Evolutionary conservation across 2,797 vertebrate species (phyloP), one percentile per base, ranked within the genome.

Genomic region (Hemibagrus guttatus): DNA sequence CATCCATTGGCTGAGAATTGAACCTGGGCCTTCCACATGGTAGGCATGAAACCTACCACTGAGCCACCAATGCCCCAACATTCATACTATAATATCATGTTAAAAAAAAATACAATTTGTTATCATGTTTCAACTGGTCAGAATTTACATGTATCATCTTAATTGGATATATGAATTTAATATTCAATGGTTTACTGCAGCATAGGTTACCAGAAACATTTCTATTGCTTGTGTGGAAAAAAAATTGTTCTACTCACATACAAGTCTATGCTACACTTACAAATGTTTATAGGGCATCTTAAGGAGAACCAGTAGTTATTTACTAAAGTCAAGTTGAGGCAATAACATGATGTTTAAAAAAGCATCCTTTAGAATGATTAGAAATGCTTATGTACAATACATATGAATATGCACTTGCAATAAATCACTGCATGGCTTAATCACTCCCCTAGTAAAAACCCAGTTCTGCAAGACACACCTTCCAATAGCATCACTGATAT

Each of bases 401-500:
- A 39, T 39, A 39, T 66, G 26, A 6, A 35, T 56, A 23, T 28
- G 28, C 49, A 68, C 52, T 76, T 76, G 28, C 68, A 81, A 31
- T 74, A 74, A 49, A 69, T 75, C 63, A 79, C 49, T 46, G 11
- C 35, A 39, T 39, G 35, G 58, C 6, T 84, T 69, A 61, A 19
- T 76, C 71, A 66, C 54, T 21, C 74, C 28, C 19, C 23, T 39
- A 42, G 46, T 58, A 71, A 86, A 7, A 82, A 54, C n/a, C 17
- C 23, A 59, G 66, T 66, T 66, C 31, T 64, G 6, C n/a, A 81
- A 75, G 79, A 23, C 82, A 83, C 56, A 64, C 42, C 76, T 83
- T 46, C 71, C 68, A 75, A 68, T 61, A 84, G 56, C 16, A 72
- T 71, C 81, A 68, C 63, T 80, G 71, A 81, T 66, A 80, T 72